These are phyloP conservation scores for Rhagophthalmus giganteus DNA, from an alignment of 2,888 invertebrate species.

Conservation along the genomic window DNA sequence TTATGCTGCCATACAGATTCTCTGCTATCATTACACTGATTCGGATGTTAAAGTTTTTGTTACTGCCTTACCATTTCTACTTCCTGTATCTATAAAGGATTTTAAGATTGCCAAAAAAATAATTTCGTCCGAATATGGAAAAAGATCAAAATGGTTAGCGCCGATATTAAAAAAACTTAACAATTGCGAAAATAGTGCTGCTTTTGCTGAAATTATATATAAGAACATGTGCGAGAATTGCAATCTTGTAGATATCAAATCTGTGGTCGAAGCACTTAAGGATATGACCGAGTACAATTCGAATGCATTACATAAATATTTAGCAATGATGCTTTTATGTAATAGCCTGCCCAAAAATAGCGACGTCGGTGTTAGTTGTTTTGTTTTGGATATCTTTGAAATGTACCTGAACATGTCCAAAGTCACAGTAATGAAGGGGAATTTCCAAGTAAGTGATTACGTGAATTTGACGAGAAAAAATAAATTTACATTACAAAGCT, in stretches of 20 bases:
- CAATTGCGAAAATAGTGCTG: slow-evolving; percentile 10
- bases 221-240: slow-evolving; percentile 31
- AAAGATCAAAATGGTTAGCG: slow-evolving; percentile 43
- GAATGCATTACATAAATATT: slow-evolving; percentile 41
- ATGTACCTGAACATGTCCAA: slow-evolving; percentile 54
- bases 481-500: slow-evolving; percentile 61
- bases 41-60: slow-evolving; percentile 63
- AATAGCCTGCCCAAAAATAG: slow-evolving; percentile 53
- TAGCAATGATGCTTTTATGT: slow-evolving; percentile 55
- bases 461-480: slow-evolving; percentile 53
- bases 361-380: slow-evolving; percentile 51
- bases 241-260: slow-evolving; percentile 23
- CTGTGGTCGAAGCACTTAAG: slow-evolving; percentile 35
- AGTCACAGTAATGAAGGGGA: slow-evolving; percentile 50
- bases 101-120: slow-evolving; percentile 54
- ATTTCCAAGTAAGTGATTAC: slow-evolving; percentile 49
- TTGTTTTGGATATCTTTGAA: slow-evolving; percentile 55
- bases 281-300: slow-evolving; percentile 30
- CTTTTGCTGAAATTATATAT: slow-evolving; percentile 37
- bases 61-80: slow-evolving; percentile 64
- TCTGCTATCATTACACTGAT: slow-evolving; percentile 41
- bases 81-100: slow-evolving; percentile 58
- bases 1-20: slow-evolving; percentile 34
- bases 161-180: slow-evolving; percentile 20
- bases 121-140: slow-evolving; percentile 53